Base-by-base conservation (phyloP, 1,140 invertebrate genomes). In the Drosophila bocki region DNA sequence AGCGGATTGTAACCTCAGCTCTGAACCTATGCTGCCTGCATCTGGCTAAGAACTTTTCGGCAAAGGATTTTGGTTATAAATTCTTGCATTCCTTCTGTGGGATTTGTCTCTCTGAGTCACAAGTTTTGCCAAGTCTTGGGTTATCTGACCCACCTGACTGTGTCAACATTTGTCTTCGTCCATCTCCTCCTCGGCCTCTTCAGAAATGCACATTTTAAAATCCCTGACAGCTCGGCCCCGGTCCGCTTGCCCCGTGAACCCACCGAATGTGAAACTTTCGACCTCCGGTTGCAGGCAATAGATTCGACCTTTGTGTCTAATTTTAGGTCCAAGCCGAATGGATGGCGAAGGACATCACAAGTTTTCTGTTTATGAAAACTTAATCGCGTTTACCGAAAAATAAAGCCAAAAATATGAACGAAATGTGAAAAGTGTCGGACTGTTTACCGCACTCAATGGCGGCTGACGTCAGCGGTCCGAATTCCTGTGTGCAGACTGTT, bases 361-460 rank as follows among this genome's bases (percentile, higher is more conserved):
- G 12, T 35, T 51, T 42, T 33, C 22, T 41, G 67, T 29, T 53
- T 68, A 69, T 69, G 67, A 69, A 69, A 69, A 69, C 37, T 69
- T 69, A 68, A 69, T 69, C 67, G 47, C n/a, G 19, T 9, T 68
- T 32, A 22, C 37, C 32, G 15, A 42, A 68, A 42, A 61, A 61
- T 56, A 56, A 39, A 26, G 35, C 35, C 53, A 54, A 56, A 61
- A 19, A 26, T 7, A 35, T 12, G 19, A 33, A 22, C 35, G 22
- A 17, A 44, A 68, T 44, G 35, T 15, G 35, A 26, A 69, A 35
- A 44, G 45, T 68, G 37, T 53, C 47, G 22, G 62, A 17, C 17
- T 67, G 29, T 65, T 65, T 44, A 32, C 26, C 59, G 59, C 12
- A 19, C 33, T 8, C 44, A 41, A 17, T 65, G 35, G 5, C 54